Percentiles rank a stretch among this genome's conserved stretches.
phyloP scores from a whole-genome alignment of 2,797 vertebrate genomes.

The Enteromius afrohamiltoni region DNA sequence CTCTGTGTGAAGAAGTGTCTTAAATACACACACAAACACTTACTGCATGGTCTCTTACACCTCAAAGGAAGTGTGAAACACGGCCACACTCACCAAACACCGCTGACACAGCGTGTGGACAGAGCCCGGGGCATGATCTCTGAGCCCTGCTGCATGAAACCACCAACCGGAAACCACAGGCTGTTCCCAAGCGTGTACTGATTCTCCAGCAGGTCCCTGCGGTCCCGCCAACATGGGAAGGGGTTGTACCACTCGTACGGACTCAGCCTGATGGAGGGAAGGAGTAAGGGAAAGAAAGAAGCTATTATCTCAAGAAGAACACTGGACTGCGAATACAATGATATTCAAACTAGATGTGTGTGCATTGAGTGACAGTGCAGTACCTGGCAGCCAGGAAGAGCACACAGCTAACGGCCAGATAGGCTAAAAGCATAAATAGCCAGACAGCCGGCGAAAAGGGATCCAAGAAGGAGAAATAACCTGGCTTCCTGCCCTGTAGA shows the following conservation, averaged over 20 bases:
- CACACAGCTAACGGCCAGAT: slow-evolving; percentile 91
- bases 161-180: slow-evolving; percentile 93
- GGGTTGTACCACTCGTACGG: slow-evolving; percentile 97
- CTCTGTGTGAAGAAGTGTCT: neutral
- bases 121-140: slow-evolving; percentile 94
- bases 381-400: slow-evolving; percentile 94
- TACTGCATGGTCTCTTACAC: neutral
- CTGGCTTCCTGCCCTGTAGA: slow-evolving; percentile 89
- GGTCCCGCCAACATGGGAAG: slow-evolving; percentile 87
- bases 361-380: slow-evolving; percentile 53
- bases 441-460: slow-evolving; percentile 93
- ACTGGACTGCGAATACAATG: slow-evolving; percentile 19
- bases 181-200: slow-evolving; percentile 97
- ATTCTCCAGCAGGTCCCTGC: slow-evolving; percentile 89
- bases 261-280: slow-evolving; percentile 81
- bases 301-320: neutral
- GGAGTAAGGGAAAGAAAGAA: neutral
- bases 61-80: neutral
- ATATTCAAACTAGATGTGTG: slow-evolving; percentile 15
- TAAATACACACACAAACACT: neutral
- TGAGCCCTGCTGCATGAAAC: slow-evolving; percentile 97
- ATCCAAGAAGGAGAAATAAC: slow-evolving; percentile 95
- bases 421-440: slow-evolving; percentile 95
- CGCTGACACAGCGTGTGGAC: slow-evolving; percentile 93
- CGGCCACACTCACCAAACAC: slow-evolving; percentile 82